A percentile compares a stretch with the other conserved stretches of the same genome.
These are phyloP conservation scores for Thalassarche chlororhynchos DNA, from an alignment of 2,113 vertebrate genomes.

Conservation along the genomic window DNA sequence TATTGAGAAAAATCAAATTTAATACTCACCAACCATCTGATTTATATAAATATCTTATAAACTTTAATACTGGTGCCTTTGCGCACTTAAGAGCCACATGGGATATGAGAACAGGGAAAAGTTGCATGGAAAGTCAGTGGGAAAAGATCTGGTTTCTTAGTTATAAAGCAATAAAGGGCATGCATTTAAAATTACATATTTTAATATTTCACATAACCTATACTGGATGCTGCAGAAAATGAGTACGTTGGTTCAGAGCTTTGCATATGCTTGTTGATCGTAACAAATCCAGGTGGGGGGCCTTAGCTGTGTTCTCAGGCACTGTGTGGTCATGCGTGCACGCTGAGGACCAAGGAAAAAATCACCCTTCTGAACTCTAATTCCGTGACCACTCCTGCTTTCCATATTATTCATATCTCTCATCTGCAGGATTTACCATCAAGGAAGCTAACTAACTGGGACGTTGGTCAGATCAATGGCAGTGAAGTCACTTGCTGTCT, in stretches of 20 bases:
- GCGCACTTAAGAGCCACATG: conserved; percentile 50
- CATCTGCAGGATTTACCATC: not conserved
- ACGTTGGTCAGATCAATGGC: not conserved
- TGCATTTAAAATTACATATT: conserved; percentile 68
- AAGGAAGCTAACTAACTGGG: not conserved
- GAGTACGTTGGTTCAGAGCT: not conserved
- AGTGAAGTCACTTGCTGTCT: not conserved
- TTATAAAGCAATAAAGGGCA: conserved; percentile 58
- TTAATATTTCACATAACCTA: conserved; percentile 49
- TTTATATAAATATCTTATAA: conserved; percentile 74
- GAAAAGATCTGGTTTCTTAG: conserved; percentile 67
- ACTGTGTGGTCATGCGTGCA: not conserved
- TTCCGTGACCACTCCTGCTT: not conserved
- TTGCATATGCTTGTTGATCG: not conserved
- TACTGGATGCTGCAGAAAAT: not conserved
- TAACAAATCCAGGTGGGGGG: conserved; percentile 21
- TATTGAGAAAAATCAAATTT: conserved; percentile 59
- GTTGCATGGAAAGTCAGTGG: conserved; percentile 48
- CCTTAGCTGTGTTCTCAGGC: not conserved
- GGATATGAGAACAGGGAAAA: conserved; percentile 49
- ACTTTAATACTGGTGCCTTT: conserved; percentile 68
- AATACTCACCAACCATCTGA: conserved; percentile 62
- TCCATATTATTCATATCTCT: not conserved
- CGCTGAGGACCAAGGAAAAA: not conserved
- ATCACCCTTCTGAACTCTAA: not conserved